Evolutionary conservation across 2,113 vertebrate genomes (phyloP), one percentile per base, ranked within the genome.

Genomic region (Zosterops lateralis): DNA sequence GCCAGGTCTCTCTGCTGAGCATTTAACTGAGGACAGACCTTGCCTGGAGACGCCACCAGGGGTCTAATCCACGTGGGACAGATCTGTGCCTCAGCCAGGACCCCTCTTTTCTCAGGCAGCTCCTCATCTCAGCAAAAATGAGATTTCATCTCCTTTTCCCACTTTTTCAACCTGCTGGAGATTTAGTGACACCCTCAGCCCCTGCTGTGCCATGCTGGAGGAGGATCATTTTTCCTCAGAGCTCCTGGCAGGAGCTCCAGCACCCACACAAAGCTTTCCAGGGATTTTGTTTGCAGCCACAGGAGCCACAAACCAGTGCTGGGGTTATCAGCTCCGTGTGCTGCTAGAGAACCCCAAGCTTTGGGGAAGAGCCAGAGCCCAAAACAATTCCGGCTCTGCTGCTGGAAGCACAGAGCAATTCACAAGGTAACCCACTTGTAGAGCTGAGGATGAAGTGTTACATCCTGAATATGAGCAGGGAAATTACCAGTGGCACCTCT

Each of bases 401-500:
- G 31, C 88, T 79, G 1, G 17, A 66, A 82, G 76, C 76, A 17
- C 80, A 70, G 84, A 89, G 86, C 88, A 94, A 89, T 95, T 92
- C 90, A 31, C 90, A 38, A 67, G 61, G 36, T 92, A 90, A 89
- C 90, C 77, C 84, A 16, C 74, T 84, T 5, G 68, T 10, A 92
- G 95, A 91, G 92, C 89, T 14, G 18, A 85, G 90, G 94, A 96
- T 93, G 93, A 96, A 92, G 86, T 84, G 90, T 66, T 96, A 84
- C 93, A 93, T 95, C 93, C 95, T 83, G 90, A 83, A 80, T 89
- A 89, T 67, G 79, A 96, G 95, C 95, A 85, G 89, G 16, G 77
- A 96, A 96, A 97, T 96, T 94, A 96, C 91, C 80, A 48, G 42
- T 45, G 66, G 86, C 94, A 96, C 91, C 92, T 95, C 86, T 92